Evolutionary conservation across 2,888 invertebrate species (phyloP), one percentile per base, ranked within the genome.

Genomic region (Troglohyphantes excavatus): DNA sequence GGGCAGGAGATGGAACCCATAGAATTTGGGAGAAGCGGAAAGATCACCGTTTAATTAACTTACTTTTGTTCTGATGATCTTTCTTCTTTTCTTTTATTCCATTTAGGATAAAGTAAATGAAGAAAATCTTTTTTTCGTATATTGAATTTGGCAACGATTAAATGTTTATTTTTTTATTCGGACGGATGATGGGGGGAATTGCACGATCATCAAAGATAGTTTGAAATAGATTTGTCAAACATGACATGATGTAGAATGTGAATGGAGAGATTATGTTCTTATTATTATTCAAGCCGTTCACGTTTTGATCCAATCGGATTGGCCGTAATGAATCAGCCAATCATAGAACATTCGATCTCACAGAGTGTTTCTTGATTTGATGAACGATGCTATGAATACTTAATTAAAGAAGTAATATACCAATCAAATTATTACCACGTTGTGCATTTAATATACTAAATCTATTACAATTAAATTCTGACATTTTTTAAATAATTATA

Each of bases 41-140:
- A 78, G 39, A 43, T 39, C 17, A 23, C 13, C 13, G 9, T 63
- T 78, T 78, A 63, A 63, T 63, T 78, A 23, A 26, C 17, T 63
- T 43, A 26, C 17, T 78, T 63, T 65, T 17, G 61, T 59, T 29
- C 46, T 72, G 26, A 13, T n/a, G 43, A 17, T 21, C 26, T 72
- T 72, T n/a, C 46, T 63, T 53, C n/a, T 5, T n/a, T 53, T n/a
- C 17, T 13, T 53, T 53, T 7, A 6, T n/a, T 53, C n/a, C 17
- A 53, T 53, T 53, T 7, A 6, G 53, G 2, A 53, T 39, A 39
- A 39, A 39, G 7, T 13, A 39, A 39, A 13, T 39, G 7, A 2
- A 39, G 39, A 39, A 39, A 11, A 0, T 39, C 7, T 39, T 11
- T 11, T 39, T 39, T 39, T 39, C 39, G n/a, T n/a, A n/a, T n/a